Conservation (phyloP, 2,113 vertebrate genomes). For the Scalopus aquaticus region DNA sequence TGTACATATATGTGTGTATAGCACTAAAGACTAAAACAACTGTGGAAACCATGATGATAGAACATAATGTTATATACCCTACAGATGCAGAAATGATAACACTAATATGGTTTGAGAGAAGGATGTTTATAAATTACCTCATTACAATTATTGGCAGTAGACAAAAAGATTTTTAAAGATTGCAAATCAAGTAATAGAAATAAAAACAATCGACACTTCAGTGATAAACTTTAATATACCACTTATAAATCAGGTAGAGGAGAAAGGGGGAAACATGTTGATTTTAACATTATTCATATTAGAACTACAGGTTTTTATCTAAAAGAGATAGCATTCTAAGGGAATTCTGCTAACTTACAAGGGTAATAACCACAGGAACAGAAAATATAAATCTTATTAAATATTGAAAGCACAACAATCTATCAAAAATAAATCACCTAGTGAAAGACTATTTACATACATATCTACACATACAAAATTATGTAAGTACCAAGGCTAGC, state of each 20-base stretch:
- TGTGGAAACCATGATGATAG: not conserved
- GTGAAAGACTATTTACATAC: not conserved
- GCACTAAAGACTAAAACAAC: not conserved
- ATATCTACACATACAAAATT: not conserved
- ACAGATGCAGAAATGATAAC: not conserved
- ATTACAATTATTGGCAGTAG: not conserved
- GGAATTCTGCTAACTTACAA: not conserved
- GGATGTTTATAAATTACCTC: not conserved
- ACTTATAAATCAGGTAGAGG: not conserved
- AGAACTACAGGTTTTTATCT: not conserved
- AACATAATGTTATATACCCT: not conserved
- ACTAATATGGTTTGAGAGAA: not conserved
- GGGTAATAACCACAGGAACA: not conserved
- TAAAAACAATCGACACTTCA: not conserved
- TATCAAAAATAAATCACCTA: not conserved
- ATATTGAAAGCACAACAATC: not conserved
- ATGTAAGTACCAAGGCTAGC: not conserved
- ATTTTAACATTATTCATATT: slow-evolving; percentile 39
- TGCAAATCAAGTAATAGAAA: not conserved
- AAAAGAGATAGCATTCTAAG: slow-evolving; percentile 9
- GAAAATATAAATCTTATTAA: not conserved
- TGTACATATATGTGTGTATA: not conserved
- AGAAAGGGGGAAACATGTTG: not conserved
- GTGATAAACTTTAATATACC: not conserved
- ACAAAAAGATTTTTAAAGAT: not conserved